Conservation (phyloP, 2,113 vertebrate species). For the Hemiprocne comata region DNA sequence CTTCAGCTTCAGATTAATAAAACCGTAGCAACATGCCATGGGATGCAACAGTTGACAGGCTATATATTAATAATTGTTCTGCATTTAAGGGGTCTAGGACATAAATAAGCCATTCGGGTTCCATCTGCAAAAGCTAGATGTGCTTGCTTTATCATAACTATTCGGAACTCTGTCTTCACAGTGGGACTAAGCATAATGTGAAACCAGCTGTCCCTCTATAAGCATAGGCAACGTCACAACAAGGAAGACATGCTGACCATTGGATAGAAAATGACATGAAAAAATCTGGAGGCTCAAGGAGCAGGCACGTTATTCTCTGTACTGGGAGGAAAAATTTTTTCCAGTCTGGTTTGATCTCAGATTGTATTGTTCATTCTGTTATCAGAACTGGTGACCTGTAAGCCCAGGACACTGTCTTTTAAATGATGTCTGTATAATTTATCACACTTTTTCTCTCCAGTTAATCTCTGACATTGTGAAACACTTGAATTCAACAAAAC, state of each 20-base stretch:
- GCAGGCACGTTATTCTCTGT: not conserved
- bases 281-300: not conserved
- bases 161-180: not conserved
- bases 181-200: not conserved
- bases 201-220: not conserved
- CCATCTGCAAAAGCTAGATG: not conserved
- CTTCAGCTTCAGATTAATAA: not conserved
- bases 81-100: not conserved
- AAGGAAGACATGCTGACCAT: not conserved
- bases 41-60: not conserved
- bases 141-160: not conserved
- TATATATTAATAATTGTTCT: not conserved
- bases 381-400: not conserved
- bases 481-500: not conserved
- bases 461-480: not conserved
- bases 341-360: not conserved
- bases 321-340: not conserved
- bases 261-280: not conserved
- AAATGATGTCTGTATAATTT: not conserved
- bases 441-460: not conserved
- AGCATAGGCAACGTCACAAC: not conserved
- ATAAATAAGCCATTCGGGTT: not conserved
- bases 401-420: not conserved
- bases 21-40: not conserved
- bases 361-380: not conserved